Base-by-base conservation (phyloP, 1,140 invertebrate species). In the Portunus trituberculatus region DNA sequence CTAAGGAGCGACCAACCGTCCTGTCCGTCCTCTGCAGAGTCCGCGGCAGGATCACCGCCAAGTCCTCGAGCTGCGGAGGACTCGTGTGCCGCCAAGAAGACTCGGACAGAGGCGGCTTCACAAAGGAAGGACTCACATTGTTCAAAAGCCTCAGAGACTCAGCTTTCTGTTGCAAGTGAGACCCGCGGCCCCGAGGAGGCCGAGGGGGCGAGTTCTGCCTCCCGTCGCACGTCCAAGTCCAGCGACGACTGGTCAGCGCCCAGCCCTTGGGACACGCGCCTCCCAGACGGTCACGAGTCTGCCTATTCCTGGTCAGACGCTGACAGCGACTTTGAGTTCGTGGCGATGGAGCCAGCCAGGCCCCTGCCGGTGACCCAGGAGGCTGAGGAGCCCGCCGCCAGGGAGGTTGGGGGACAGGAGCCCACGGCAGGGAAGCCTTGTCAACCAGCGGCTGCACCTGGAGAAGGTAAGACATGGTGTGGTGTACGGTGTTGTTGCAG, bases 261-360 rank as follows among this genome's bases (percentile, higher is more conserved):
- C 12, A 39, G 91, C n/a, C 16, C 87, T 8, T 82, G 83, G 82
- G 96, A 96, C 76, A n/a, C 12, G 59, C 46, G 89, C 28, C 93
- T 14, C 45, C 32, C 67, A 16, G 95, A 96, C 59, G 96, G 94
- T 59, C 87, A 95, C 31, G 96, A 96, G 46, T 96, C 96, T 20
- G 92, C 92, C 10, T 96, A 96, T 82, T 96, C 96, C 32, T 96
- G 96, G 96, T 95, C 94, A 31, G 96, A 96, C 87, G 96, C 96
- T 32, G 96, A 96, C 76, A 96, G 96, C 86, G 96, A 96, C 45
- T 96, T 96, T 83, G 96, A 96, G 87, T 96, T 82, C 76, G 31
- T 96, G 14, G 91, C 93, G 39, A 59, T 92, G 84, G 67, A 84
- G 95, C 95, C 94, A 14, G 93, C 95, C 28, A 93, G 87, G 90